Evolutionary conservation across 2,113 vertebrate genomes (phyloP).

Genomic region (Manacus vitellinus): DNA sequence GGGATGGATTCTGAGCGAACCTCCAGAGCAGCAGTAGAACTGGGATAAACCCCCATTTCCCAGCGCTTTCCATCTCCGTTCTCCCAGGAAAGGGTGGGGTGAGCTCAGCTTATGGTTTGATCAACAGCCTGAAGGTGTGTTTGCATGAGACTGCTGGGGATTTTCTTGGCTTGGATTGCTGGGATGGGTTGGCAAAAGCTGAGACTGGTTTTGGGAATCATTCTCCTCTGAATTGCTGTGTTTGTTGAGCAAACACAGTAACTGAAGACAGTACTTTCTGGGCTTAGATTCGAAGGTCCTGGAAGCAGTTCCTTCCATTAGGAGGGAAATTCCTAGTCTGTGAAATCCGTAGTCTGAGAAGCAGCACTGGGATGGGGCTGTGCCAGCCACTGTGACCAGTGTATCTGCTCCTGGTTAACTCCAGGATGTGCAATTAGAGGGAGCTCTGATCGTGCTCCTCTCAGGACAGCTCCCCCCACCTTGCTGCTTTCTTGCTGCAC

Average conservation of each 20-base stretch:
- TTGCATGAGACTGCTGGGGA: rapidly evolving
- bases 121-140: rapidly evolving
- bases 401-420: not conserved
- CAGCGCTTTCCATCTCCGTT: not conserved
- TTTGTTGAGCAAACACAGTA: not conserved
- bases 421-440: rapidly evolving
- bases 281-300: not conserved
- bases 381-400: rapidly evolving
- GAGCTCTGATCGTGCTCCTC: rapidly evolving
- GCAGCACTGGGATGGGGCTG: not conserved
- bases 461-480: not conserved
- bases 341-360: not conserved
- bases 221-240: not conserved
- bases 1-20: not conserved
- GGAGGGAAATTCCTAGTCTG: not conserved
- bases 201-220: not conserved
- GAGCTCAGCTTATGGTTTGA: not conserved
- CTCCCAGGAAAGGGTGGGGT: not conserved
- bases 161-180: not conserved
- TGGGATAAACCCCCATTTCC: not conserved
- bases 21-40: not conserved
- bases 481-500: not conserved
- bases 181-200: rapidly evolving
- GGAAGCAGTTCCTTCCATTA: rapidly evolving
- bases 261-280: not conserved